Base-by-base conservation (phyloP, 1,140 invertebrate genomes). In the Potamilus streckersoni region DNA sequence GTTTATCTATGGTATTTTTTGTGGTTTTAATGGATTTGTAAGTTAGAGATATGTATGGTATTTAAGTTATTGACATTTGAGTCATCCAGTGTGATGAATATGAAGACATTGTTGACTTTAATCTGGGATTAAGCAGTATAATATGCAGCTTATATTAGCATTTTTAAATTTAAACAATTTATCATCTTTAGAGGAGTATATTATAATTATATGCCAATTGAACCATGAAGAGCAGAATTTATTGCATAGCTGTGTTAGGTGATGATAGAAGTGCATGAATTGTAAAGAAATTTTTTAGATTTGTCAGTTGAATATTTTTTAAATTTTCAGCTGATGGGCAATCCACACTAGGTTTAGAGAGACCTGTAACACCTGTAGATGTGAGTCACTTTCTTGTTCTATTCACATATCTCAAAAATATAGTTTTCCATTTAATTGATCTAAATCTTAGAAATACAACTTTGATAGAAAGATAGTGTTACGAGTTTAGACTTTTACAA, bases 361-460 rank as follows among this genome's bases (percentile, higher is more conserved):
- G 87, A 74, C 86, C 87, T 65, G 80, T 85, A 4, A 88, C 87
- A 60, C 87, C 88, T 16, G 87, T 87, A 58, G 80, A 89, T 85
- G 88, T 89, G 78, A 80, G 85, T 82, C 23, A 13, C 59, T 49
- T 57, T 67, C 20, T 17, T 49, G 31, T 16, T 27, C 49, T 16
- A 2, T 73, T 49, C 20, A 59, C 49, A 38, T 27, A 27, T 15
- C 4, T 19, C 27, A 49, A 57, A n/a, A 55, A 3, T 6, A 63
- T 38, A 74, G 8, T 17, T 27, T 38, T 8, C 3, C 2, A 6
- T 38, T 38, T 4, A 38, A 6, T 8, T 4, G 38, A 38, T 38
- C 38, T 38, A 38, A 8, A 8, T 8, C 38, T 38, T 38, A 6
- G 38, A 38, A 38, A 38, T 38, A 38, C 38, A 5, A 38, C 38